Conservation (phyloP, 2,888 invertebrate species). For the Troilus luridus region DNA sequence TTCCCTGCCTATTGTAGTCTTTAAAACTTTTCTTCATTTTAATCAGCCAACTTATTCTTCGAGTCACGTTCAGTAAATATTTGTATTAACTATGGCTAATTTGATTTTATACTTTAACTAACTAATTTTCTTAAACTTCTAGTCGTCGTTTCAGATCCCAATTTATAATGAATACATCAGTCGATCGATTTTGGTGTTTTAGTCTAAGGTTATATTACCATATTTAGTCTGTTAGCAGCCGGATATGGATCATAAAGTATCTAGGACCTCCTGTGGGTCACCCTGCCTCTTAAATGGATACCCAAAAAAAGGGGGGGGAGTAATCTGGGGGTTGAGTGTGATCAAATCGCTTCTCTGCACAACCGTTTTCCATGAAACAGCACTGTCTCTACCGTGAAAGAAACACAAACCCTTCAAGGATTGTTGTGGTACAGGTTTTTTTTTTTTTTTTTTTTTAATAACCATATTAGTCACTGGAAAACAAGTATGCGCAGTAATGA, state of each 20-base stretch:
- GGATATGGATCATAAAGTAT: too few relatives aligned
- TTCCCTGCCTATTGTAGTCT: not conserved
- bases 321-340: too few relatives aligned
- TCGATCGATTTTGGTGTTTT: not conserved
- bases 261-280: too few relatives aligned
- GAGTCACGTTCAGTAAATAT: conserved; percentile 11
- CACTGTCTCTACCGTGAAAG: too few relatives aligned
- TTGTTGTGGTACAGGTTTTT: too few relatives aligned
- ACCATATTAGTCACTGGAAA: not conserved
- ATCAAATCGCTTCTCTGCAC: too few relatives aligned
- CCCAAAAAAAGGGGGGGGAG: too few relatives aligned
- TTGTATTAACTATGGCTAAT: conserved; percentile 23
- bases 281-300: too few relatives aligned
- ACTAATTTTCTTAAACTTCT: not conserved
- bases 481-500: too few relatives aligned
- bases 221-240: too few relatives aligned
- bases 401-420: too few relatives aligned
- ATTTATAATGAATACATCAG: not conserved
- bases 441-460: not conserved
- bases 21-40: conserved; percentile 11
- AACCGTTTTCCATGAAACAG: too few relatives aligned
- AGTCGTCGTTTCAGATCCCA: not conserved
- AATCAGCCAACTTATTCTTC: not conserved
- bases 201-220: not conserved
- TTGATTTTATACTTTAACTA: conserved; percentile 14